Conservation (phyloP, 2,888 invertebrate genomes). For the Trachelus troglodyta region DNA sequence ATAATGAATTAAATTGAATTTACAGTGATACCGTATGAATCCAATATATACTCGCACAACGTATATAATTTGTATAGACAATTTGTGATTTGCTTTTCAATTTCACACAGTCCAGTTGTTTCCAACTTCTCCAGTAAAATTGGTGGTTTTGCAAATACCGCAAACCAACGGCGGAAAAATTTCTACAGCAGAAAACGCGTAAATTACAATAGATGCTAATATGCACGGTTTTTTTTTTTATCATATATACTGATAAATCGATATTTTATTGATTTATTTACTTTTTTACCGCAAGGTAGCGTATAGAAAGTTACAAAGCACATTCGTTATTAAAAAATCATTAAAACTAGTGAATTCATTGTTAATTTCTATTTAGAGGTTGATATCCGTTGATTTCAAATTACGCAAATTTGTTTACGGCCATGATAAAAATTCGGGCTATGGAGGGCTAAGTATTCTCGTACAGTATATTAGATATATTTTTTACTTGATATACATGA, state of each 20-base stretch:
- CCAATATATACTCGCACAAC: conserved; percentile 42
- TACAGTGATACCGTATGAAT: conserved; percentile 4
- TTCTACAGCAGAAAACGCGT: not conserved
- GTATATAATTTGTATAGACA: conserved; percentile 44
- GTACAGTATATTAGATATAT: not conserved
- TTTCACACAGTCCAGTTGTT: conserved; percentile 27
- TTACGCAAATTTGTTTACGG: too few species aligned
- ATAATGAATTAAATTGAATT: not conserved
- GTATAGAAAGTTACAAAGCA: too few species aligned
- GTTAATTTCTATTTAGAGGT: too few species aligned
- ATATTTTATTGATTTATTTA: too few species aligned
- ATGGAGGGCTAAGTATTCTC: not conserved
- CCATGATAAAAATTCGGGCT: too few species aligned
- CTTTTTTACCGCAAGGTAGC: too few species aligned
- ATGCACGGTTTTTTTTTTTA: not conserved
- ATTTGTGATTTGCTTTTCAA: conserved; percentile 37
- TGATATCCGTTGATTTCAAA: too few species aligned
- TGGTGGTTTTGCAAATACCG: conserved; percentile 34
- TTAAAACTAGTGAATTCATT: too few species aligned
- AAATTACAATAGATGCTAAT: not conserved
- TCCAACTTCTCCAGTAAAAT: conserved; percentile 38
- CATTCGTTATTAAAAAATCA: too few species aligned
- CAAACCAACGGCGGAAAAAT: not conserved
- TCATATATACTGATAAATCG: too few species aligned
- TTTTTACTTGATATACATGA: conserved; percentile 39